phyloP scores from a whole-genome alignment of 2,113 vertebrate genomes.

The Tupaia tana region DNA sequence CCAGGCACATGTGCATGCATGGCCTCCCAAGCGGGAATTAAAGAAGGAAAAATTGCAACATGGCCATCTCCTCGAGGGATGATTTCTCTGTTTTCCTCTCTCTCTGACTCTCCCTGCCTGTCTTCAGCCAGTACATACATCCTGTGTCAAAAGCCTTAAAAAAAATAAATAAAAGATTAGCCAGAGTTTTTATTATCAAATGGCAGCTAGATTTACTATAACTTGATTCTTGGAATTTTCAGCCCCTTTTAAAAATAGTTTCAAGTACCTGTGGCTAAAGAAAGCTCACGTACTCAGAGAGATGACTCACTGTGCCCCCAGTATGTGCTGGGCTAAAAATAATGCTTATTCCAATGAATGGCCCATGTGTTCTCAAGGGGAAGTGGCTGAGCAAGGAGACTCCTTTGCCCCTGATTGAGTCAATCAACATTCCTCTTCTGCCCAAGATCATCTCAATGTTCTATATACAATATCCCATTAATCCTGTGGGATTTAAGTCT shows the following conservation, averaged over 20 bases:
- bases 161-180: neutral
- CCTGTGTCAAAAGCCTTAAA: no score
- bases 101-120: no score
- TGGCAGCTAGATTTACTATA: neutral
- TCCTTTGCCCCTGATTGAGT: neutral
- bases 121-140: no score
- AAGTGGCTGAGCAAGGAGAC: neutral
- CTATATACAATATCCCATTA: neutral
- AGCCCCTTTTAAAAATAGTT: slow-evolving; percentile 24
- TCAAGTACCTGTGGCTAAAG: neutral
- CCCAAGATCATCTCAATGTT: neutral
- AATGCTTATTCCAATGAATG: neutral
- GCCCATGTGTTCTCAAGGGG: neutral
- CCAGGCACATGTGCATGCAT: no score
- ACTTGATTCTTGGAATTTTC: neutral
- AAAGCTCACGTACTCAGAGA: neutral
- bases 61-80: no score
- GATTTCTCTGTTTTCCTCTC: no score
- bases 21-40: no score
- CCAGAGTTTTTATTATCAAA: slow-evolving; percentile 12
- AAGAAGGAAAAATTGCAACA: no score
- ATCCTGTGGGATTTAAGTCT: neutral
- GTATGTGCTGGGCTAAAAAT: neutral
- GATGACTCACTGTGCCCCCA: neutral
- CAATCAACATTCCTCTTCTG: neutral